phyloP scores from a whole-genome alignment of 2,113 vertebrate species.

The Marmota flaviventris region DNA sequence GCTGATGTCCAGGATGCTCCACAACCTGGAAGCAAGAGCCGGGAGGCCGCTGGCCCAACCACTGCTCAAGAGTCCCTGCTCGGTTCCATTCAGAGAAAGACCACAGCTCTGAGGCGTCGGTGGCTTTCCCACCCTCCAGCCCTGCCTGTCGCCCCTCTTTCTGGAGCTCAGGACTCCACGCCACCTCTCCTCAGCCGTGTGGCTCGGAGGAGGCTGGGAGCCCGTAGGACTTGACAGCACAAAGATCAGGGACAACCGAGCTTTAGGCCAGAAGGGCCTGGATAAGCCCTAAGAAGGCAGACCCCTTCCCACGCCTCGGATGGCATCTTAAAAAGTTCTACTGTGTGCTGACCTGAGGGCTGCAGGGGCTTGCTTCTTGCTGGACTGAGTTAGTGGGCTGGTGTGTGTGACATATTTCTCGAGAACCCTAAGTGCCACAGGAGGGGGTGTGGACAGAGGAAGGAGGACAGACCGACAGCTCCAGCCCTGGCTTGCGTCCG shows the following conservation, averaged over 20 bases:
- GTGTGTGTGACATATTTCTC: not conserved
- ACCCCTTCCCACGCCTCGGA: no score
- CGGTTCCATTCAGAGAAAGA: not conserved
- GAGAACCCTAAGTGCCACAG: not conserved
- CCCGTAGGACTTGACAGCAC: rapidly evolving
- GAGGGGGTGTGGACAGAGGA: not conserved
- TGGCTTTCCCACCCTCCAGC: not conserved
- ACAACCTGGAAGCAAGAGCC: not conserved
- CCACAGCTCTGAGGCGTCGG: not conserved
- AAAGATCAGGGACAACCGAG: not conserved
- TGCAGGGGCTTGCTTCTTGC: not conserved
- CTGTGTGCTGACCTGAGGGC: no score
- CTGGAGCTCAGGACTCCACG: not conserved
- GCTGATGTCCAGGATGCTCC: not conserved
- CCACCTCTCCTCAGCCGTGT: not conserved
- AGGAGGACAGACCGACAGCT: rapidly evolving
- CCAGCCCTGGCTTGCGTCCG: not conserved
- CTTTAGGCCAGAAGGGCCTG: no score
- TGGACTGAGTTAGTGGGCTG: not conserved
- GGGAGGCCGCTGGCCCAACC: rapidly evolving
- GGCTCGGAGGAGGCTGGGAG: not conserved
- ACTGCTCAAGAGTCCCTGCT: not conserved
- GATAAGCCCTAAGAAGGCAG: not conserved
- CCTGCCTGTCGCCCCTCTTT: rapidly evolving
- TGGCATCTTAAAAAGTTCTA: no score